phyloP scores from a whole-genome alignment of 2,888 invertebrate species.

The Keiferia lycopersicella region DNA sequence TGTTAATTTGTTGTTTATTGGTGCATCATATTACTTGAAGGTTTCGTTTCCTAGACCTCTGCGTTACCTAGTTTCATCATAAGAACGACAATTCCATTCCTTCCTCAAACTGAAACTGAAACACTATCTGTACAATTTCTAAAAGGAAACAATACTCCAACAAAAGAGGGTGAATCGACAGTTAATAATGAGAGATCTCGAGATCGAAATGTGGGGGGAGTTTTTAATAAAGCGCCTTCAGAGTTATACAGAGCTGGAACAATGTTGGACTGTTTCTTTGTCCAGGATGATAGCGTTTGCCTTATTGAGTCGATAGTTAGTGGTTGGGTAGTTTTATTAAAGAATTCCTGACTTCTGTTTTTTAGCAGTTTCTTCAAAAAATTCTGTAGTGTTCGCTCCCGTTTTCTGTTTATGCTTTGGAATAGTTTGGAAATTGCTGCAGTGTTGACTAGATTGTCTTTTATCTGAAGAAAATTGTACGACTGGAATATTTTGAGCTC shows the following conservation, averaged over 20 bases:
- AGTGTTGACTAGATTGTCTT: background rate
- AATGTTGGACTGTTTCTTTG: conserved; percentile 18
- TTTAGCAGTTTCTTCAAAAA: background rate
- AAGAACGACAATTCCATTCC: background rate
- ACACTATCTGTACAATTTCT: conserved; percentile 19
- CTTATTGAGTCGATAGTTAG: conserved; percentile 14
- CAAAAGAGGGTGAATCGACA: conserved; percentile 30
- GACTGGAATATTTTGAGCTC: no score
- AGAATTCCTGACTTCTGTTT: background rate
- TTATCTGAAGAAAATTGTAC: background rate
- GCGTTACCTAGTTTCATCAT: background rate
- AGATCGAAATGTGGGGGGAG: conserved; percentile 31
- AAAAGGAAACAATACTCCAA: conserved; percentile 28
- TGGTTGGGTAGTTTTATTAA: background rate
- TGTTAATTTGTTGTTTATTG: no score
- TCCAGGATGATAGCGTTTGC: conserved; percentile 11
- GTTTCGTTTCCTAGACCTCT: background rate
- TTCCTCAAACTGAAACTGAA: background rate
- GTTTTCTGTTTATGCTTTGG: no score
- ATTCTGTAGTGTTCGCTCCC: no score
- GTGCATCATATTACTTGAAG: no score
- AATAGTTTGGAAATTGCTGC: no score
- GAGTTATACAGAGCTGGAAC: conserved; percentile 3
- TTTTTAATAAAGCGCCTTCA: conserved; percentile 36
- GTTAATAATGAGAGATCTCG: conserved; percentile 33